Conservation (phyloP, 2,113 vertebrate species). For the Typhlomys cinereus region DNA sequence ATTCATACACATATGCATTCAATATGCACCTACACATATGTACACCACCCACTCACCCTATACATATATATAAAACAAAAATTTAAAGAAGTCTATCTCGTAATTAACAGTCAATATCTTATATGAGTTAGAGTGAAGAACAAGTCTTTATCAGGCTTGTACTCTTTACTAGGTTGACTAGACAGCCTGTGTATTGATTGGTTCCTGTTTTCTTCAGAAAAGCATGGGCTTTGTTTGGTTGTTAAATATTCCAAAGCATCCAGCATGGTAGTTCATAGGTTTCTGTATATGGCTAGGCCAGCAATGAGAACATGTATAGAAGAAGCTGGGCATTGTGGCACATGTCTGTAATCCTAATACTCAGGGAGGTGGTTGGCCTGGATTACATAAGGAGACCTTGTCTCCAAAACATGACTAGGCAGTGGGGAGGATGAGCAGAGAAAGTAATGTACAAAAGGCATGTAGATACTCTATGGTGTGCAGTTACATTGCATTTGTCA, state of each 20-base stretch:
- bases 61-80: too few relatives aligned
- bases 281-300: background rate
- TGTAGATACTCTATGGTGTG: background rate
- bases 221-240: background rate
- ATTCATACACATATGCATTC: too few relatives aligned
- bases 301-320: background rate
- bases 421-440: background rate
- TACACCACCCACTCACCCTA: too few relatives aligned
- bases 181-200: background rate
- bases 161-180: background rate
- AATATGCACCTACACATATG: too few relatives aligned
- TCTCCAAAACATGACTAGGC: background rate
- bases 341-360: background rate
- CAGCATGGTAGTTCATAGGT: background rate
- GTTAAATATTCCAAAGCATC: slow-evolving; percentile 2
- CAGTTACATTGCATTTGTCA: background rate
- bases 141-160: background rate
- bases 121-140: background rate
- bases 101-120: background rate
- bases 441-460: background rate
- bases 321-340: background rate
- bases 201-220: background rate
- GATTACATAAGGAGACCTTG: background rate
- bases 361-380: too few relatives aligned
- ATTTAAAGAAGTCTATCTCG: background rate